Conservation (phyloP, 2,113 vertebrate genomes). For the Uria lomvia region DNA sequence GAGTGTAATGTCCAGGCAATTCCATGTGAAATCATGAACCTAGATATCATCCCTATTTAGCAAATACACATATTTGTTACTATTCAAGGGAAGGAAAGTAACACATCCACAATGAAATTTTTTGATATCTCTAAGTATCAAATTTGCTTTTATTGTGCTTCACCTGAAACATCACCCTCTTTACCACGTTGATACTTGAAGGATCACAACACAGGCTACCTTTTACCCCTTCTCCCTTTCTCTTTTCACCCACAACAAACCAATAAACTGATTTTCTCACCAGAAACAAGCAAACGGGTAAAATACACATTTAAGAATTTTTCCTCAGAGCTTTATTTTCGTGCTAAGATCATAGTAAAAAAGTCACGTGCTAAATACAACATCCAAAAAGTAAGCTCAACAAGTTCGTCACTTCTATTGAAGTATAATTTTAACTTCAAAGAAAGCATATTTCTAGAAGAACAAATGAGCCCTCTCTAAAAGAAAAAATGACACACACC, state of each 20-base stretch:
- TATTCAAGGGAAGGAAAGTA: not conserved
- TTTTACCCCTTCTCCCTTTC: not conserved
- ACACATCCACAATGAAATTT: not conserved
- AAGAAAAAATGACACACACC: not conserved
- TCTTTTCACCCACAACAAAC: not conserved
- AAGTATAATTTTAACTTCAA: not conserved
- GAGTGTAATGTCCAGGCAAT: fast-evolving
- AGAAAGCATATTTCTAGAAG: not conserved
- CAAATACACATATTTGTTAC: not conserved
- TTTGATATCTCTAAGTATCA: not conserved
- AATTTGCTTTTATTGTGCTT: slow-evolving; percentile 5
- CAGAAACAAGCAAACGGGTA: not conserved
- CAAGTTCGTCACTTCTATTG: not conserved
- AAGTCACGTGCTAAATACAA: not conserved
- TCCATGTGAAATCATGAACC: not conserved
- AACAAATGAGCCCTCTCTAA: not conserved
- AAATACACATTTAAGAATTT: not conserved
- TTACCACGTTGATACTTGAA: not conserved
- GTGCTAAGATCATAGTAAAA: not conserved
- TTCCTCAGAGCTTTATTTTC: not conserved
- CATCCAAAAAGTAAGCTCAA: not conserved
- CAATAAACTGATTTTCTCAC: slow-evolving; percentile 17
- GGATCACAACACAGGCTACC: not conserved
- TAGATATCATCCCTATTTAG: not conserved
- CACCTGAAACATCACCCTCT: not conserved